These are phyloP conservation scores for Otolemur crassicaudatus DNA, from an alignment of 2,797 vertebrate species.

Conservation along the genomic window DNA sequence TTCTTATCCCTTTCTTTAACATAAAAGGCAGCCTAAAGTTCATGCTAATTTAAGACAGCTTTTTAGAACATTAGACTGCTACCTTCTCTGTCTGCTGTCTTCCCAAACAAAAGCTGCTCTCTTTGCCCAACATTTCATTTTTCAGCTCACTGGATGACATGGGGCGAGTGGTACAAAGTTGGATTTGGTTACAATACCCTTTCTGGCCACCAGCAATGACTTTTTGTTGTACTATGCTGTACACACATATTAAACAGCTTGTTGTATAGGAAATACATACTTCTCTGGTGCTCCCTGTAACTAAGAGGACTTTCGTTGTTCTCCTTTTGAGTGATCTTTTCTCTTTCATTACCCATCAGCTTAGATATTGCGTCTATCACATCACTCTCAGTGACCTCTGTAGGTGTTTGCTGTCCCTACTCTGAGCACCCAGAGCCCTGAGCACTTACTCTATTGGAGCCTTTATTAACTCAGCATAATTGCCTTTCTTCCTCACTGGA, in stretches of 20 bases:
- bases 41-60: not conserved
- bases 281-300: not conserved
- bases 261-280: not conserved
- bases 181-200: not conserved
- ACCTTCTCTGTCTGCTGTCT: not conserved
- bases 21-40: not conserved
- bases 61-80: not conserved
- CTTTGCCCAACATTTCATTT: not conserved
- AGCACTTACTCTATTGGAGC: not conserved
- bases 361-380: not conserved
- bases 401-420: not conserved
- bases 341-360: not conserved
- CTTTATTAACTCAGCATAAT: not conserved
- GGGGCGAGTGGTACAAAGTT: not conserved
- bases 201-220: not conserved
- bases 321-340: not conserved
- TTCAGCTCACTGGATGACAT: not conserved
- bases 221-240: not conserved
- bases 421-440: not conserved
- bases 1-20: not conserved
- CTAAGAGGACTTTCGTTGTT: not conserved
- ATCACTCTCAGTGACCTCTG: not conserved
- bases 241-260: not conserved
- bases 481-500: not conserved
- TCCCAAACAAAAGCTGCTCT: not conserved